Percentiles rank a stretch among this genome's conserved stretches.
These are phyloP conservation scores for Danio rerio DNA, from an alignment of 2,113 vertebrate species.

Conservation along the genomic window DNA sequence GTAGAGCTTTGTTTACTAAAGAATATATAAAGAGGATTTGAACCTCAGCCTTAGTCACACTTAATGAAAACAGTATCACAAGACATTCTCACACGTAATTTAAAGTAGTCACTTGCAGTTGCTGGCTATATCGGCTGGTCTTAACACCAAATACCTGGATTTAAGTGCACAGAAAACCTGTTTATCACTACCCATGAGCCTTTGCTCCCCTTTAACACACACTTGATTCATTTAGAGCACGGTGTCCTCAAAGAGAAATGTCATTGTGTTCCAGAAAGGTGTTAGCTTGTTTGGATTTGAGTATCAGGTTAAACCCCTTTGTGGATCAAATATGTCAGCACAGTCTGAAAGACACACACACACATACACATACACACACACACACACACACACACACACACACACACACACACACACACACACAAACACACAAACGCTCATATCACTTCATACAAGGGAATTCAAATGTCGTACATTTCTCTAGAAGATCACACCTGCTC, in stretches of 20 bases:
- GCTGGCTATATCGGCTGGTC: neutral
- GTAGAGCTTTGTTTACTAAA: neutral
- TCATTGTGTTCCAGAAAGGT: conserved; percentile 30
- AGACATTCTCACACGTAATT: neutral
- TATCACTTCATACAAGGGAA: neutral
- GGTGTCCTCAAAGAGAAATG: conserved; percentile 4
- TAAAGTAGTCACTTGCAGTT: neutral
- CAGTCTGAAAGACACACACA: conserved; percentile 4
- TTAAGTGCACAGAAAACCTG: neutral
- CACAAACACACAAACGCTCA: neutral
- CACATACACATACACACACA: too few relatives aligned
- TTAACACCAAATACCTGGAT: neutral
- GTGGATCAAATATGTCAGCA: conserved; percentile 2
- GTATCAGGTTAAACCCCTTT: conserved; percentile 26
- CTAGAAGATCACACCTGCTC: conserved; percentile 23
- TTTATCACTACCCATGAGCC: conserved; percentile 1
- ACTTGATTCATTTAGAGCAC: neutral
- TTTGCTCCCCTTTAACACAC: neutral
- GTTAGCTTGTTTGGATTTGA: conserved; percentile 8
- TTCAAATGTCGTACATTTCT: neutral
- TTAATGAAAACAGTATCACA: neutral
- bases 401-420: too few relatives aligned
- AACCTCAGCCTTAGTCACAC: neutral
- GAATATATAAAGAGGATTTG: neutral
- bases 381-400: too few relatives aligned